phyloP scores from a whole-genome alignment of 2,113 vertebrate species.

The Oryzias celebensis region DNA sequence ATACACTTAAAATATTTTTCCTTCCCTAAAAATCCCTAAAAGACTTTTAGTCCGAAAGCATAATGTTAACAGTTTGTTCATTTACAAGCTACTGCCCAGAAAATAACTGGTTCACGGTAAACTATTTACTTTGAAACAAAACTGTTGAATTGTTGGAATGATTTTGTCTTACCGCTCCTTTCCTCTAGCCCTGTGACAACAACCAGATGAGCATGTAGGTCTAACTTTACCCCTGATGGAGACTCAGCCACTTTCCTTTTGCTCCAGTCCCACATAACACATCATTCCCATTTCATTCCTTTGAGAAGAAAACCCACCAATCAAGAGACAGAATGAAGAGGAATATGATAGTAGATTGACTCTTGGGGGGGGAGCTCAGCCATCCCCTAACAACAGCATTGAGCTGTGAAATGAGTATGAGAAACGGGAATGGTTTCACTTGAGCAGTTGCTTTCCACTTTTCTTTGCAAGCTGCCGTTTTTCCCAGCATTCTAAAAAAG shows the following conservation, averaged over 20 bases:
- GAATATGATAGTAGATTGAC: constrained; percentile 67
- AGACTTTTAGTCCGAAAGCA: not conserved
- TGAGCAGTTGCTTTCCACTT: constrained; percentile 8
- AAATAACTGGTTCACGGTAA: too few species aligned
- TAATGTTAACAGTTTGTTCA: not conserved
- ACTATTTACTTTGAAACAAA: not conserved
- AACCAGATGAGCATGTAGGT: constrained; percentile 4
- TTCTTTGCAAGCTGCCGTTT: constrained; percentile 1
- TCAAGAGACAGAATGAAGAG: constrained; percentile 48
- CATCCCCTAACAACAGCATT: constrained; percentile 74
- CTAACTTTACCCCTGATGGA: constrained; percentile 23
- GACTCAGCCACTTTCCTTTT: constrained; percentile 12
- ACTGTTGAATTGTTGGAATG: not conserved
- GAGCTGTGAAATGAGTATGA: constrained; percentile 59
- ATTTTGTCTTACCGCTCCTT: not conserved
- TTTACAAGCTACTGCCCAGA: too few species aligned
- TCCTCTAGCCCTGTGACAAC: constrained; percentile 1
- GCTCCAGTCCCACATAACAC: constrained; percentile 59
- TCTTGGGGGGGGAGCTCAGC: constrained; percentile 43
- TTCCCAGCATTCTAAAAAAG: constrained; percentile 1
- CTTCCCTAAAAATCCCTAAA: not conserved
- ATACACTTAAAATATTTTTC: not conserved
- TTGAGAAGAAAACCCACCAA: constrained; percentile 64
- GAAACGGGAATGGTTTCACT: constrained; percentile 36
- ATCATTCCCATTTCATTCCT: constrained; percentile 74